Evolutionary conservation across 1,140 invertebrate species (phyloP), one percentile per base, ranked within the genome.

Genomic region (Eupristina koningsbergeri): DNA sequence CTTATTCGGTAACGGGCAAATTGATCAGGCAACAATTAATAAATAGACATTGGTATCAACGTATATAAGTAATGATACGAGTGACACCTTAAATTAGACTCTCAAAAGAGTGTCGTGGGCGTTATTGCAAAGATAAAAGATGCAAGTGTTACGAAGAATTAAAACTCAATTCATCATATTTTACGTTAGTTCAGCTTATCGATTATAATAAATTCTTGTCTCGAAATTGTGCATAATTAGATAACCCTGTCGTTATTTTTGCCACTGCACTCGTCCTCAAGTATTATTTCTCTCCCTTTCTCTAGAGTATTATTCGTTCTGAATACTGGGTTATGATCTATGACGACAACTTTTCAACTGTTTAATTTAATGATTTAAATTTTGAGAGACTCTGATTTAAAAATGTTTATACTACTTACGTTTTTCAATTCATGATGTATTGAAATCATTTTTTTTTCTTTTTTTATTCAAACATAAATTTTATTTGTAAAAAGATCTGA

Each of bases 141-240:
- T 34, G 50, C 53, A 58, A n/a, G 64, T 85, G 86, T 81, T 79
- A 84, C 67, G 86, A 71, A 29, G 50, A 84, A 81, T 84, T 84
- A 85, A 82, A 88, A 80, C 88, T 86, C 87, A 86, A 90, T 91
- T 90, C 88, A 91, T 91, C 90, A 90, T 89, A 87, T 90, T 90
- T 90, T 88, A 86, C 85, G 89, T 88, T 84, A 85, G 81, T 79
- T 82, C 81, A 82, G 83, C 85, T 75, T 89, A 88, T 90, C 89
- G 87, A 90, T 89, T 88, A 88, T 90, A 90, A 91, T 91, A 91
- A 91, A 91, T 91, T 88, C 84, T 81, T 86, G 89, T 91, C 89
- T 79, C 9, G 53, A 3, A 58, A 26, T 22, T 13, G 3, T 58
- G 26, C 53, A 26, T 58, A 58, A 26, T 22, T 58, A 58, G 0